Evolutionary conservation across 2,888 invertebrate genomes (phyloP).

Genomic region (Agrotis ipsilon): DNA sequence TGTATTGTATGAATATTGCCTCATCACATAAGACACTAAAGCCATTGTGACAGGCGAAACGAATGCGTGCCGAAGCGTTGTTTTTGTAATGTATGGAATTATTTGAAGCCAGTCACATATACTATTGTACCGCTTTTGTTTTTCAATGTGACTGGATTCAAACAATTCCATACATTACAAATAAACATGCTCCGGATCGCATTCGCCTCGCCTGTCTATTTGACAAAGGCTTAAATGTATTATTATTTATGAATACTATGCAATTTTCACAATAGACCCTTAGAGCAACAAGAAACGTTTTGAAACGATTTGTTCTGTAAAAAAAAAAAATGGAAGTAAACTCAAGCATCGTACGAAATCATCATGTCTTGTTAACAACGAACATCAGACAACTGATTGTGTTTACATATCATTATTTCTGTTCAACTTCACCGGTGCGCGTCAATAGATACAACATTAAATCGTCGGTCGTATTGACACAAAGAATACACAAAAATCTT

Average conservation of each 20-base stretch:
- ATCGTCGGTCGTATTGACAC: not conserved
- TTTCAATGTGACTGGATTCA: no score
- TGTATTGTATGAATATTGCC: no score
- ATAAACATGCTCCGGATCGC: no score
- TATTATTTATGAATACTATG: not conserved
- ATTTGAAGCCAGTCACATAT: no score
- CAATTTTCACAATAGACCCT: not conserved
- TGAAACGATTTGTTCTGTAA: not conserved
- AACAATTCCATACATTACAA: no score
- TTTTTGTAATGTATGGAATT: no score
- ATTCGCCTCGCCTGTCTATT: no score
- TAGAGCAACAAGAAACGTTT: not conserved
- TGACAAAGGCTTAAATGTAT: no score
- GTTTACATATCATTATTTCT: not conserved
- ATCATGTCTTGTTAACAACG: not conserved
- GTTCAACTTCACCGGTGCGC: not conserved
- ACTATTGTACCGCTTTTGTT: no score
- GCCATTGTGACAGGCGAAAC: no score
- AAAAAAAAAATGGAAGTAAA: not conserved
- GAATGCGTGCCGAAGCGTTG: no score
- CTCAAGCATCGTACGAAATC: not conserved
- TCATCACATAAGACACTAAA: no score
- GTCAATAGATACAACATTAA: not conserved
- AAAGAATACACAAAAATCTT: not conserved
- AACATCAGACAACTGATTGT: not conserved